These are phyloP conservation scores for Meloidogyne floridensis DNA, from an alignment of 1,140 invertebrate genomes.

Conservation along the genomic window DNA sequence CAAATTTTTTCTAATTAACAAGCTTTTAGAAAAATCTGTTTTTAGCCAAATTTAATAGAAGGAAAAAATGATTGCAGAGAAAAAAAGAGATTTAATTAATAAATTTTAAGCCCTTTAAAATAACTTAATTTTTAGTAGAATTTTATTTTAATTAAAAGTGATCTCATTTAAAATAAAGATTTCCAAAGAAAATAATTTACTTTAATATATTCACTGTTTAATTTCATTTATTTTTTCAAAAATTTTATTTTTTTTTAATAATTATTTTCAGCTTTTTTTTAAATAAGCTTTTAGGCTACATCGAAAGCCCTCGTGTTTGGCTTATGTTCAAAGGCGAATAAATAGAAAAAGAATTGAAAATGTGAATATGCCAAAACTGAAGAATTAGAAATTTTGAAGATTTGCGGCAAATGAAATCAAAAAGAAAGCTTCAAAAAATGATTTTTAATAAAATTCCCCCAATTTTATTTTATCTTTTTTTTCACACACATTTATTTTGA, in stretches of 20 bases:
- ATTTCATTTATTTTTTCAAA: constrained; percentile 1
- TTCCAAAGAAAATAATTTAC: background rate
- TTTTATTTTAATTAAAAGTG: background rate
- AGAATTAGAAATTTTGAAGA: background rate
- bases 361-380: background rate
- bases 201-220: background rate
- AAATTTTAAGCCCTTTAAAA: background rate
- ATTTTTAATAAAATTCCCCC: background rate
- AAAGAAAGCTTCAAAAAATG: background rate
- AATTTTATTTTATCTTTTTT: background rate
- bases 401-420: background rate
- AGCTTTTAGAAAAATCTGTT: background rate
- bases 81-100: background rate
- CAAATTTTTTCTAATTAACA: background rate
- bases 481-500: constrained; percentile 1
- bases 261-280: constrained; percentile 13
- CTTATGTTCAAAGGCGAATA: constrained; percentile 65
- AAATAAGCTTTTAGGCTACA: constrained; percentile 57
- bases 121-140: background rate
- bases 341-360: background rate
- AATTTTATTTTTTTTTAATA: constrained; percentile 26
- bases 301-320: constrained; percentile 64
- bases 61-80: constrained; percentile 13
- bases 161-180: background rate
- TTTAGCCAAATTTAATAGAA: constrained; percentile 14